A percentile compares a stretch with the other conserved stretches of the same genome.
phyloP scores from a whole-genome alignment of 2,113 vertebrate genomes.

The Xiphophorus hellerii region DNA sequence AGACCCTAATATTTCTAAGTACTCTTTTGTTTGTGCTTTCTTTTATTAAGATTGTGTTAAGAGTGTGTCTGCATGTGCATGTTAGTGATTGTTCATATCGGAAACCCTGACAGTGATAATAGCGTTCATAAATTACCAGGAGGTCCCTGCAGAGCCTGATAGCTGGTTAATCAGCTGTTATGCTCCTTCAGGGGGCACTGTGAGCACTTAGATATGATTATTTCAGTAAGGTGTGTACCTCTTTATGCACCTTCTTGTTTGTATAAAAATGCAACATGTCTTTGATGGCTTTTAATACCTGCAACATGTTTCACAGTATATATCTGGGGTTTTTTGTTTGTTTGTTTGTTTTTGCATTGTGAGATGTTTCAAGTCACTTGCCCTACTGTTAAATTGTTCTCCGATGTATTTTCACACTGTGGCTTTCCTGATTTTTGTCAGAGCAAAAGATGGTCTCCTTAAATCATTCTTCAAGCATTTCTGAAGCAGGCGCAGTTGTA shows the following conservation, averaged over 20 bases:
- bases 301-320: not conserved
- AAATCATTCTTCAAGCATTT: not conserved
- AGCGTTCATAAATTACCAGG: slow-evolving; percentile 38
- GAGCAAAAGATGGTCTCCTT: not conserved
- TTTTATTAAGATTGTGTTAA: slow-evolving; percentile 8
- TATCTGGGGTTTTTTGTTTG: not conserved
- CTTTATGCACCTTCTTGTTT: slow-evolving; percentile 5
- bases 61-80: not conserved
- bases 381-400: slow-evolving; percentile 3
- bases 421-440: not conserved
- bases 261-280: not conserved
- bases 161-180: slow-evolving; percentile 56
- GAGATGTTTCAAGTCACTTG: not conserved
- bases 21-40: not conserved
- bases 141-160: slow-evolving; percentile 38
- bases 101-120: slow-evolving; percentile 40
- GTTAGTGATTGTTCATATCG: slow-evolving; percentile 8
- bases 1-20: not conserved
- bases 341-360: not conserved
- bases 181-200: slow-evolving; percentile 29
- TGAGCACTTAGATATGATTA: slow-evolving; percentile 31
- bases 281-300: slow-evolving; percentile 6
- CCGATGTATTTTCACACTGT: not conserved
- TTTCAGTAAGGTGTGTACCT: slow-evolving; percentile 11
- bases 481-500: not conserved